Base-by-base conservation (phyloP, 2,888 invertebrate species). In the Drosophila affinis region DNA sequence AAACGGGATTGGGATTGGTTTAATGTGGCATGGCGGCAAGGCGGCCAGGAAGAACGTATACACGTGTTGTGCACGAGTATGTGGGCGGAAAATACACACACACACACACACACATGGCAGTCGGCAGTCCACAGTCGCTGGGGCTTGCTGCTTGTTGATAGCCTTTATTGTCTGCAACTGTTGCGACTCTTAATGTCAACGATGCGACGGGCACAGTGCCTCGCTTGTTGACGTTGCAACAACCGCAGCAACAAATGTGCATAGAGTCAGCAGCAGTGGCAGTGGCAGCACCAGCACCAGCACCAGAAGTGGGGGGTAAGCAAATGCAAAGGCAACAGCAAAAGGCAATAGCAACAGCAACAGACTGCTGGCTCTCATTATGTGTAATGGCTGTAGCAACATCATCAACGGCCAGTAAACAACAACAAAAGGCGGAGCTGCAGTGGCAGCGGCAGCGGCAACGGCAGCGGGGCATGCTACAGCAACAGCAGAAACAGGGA, bases 221-320 rank as follows among this genome's bases (percentile, higher is more conserved):
- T 3, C 18, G 49, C 58, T 29, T 81, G 87, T 77, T 86, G 78
- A 83, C 76, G 81, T 67, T 83, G 68, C 75, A 32, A 48, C 56
- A 87, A 78, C 87, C 87, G 79, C 87, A 87, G 75, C 79, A 87
- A 78, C 87, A 84, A 82, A 81, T 84, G 87, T 71, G 76, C 81
- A 87, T 71, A 75, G 87, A 71, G 59, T 47, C 58, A 44, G 62
- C 29, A 52, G 44, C 34, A 34, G 3, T 17, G 53, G 24, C 24
- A 21, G 32, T 29, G 18, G 34, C 9, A 24, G 3, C n/a, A 44
- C 18, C 24, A 17, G 32, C 21, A 24, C 29, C 6, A 18, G 10
- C 27, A 29, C 29, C 24, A 9, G 27, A 21, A 14, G 53, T 3
- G 44, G 69, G 32, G 27, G 27, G 34, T 49, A 68, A 51, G 69